Evolutionary conservation across 1,140 invertebrate species (phyloP).

Genomic region (Macrobrachium rosenbergii): DNA sequence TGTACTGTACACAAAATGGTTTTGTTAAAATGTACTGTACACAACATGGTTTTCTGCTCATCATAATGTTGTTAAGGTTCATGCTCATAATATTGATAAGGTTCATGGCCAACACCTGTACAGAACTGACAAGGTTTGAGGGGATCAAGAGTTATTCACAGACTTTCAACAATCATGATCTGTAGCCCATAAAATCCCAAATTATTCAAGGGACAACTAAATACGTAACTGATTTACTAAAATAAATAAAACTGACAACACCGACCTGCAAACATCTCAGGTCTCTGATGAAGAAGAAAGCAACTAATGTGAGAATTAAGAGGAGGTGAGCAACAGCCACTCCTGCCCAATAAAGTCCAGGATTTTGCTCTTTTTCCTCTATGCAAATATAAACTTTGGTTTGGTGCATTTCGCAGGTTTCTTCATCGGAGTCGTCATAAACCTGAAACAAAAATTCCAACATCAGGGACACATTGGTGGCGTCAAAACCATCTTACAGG

Average conservation of each 20-base stretch:
- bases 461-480: not conserved
- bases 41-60: too few relatives aligned
- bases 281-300: constrained; percentile 55
- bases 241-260: not conserved
- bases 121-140: not conserved
- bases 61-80: too few relatives aligned
- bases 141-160: not conserved
- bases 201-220: too few relatives aligned
- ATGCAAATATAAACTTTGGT: constrained; percentile 64
- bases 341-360: constrained; percentile 51
- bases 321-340: constrained; percentile 56
- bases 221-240: not conserved
- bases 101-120: too few relatives aligned
- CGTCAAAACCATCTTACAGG: not conserved
- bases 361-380: constrained; percentile 32
- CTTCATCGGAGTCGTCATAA: constrained; percentile 24
- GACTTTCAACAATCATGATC: not conserved
- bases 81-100: too few relatives aligned
- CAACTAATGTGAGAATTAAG: constrained; percentile 49
- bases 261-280: constrained; percentile 61
- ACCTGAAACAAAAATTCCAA: constrained; percentile 11
- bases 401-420: constrained; percentile 44
- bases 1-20: too few relatives aligned
- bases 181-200: too few relatives aligned
- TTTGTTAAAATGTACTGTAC: too few relatives aligned